Base-by-base conservation (phyloP, 2,797 vertebrate species). In the Sebastes hubbsi region DNA sequence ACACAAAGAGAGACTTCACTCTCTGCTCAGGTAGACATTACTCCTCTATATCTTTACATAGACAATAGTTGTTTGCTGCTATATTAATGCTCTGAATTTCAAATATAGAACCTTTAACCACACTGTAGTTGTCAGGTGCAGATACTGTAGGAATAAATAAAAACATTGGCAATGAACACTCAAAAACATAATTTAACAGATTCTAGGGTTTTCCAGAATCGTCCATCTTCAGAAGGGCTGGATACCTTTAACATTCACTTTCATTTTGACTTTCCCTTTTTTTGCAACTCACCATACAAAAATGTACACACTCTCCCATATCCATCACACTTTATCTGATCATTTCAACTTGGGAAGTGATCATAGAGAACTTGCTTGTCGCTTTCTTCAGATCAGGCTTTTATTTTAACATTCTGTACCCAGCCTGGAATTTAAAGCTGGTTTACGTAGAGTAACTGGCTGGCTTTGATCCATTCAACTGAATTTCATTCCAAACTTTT, bases 231-330 rank as follows among this genome's bases (percentile, higher is more conserved):
- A 1, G 30, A 6, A 29, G 29, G 32, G 46, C 67, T 67, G 36
- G 25, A 72, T 69, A 30, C 54, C 22, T 56, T 58, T 62, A 22
- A 54, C 46, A 25, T 79, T 76, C n/a, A 78, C 34, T 70, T 78
- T 66, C 76, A 75, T 24, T 32, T 59, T 34, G 54, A 32, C 34
- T 65, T 88, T 80, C 76, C 70, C 71, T 82, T 84, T 78, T 83
- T 75, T 46, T 46, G 13, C 42, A 64, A 27, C 63, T 59, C 30
- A 18, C 30, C 69, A 68, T 38, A 14, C 25, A 75, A 63, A 72
- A 32, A 74, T 83, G 24, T 9, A 20, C 64, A 72, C 8, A 32
- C 56, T 34, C 22, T 29, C 49, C 36, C 32, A 61, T 32, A 54
- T 36, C 16, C 14, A 42, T 8, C 16, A 24, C 8, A 30, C 3